Percentiles rank a stretch among this genome's conserved stretches.
phyloP scores from a whole-genome alignment of 2,113 vertebrate species.

The Morone chrysops region DNA sequence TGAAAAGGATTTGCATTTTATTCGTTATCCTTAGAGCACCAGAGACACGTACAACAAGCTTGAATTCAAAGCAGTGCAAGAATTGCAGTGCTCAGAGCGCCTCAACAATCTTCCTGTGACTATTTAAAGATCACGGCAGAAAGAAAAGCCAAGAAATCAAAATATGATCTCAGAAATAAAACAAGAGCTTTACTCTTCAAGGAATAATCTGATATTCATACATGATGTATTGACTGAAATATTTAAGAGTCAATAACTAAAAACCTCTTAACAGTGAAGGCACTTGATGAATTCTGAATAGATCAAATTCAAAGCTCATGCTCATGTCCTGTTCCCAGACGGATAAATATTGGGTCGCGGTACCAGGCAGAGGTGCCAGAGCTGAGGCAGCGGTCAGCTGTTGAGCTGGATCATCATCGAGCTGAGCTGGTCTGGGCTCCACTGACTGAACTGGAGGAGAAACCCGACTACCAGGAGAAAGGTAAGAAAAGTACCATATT shows the following conservation, averaged over 20 bases:
- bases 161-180: constrained; percentile 23
- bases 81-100: neutral
- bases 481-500: constrained; percentile 77
- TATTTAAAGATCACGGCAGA: constrained; percentile 45
- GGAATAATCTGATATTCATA: neutral
- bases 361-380: constrained; percentile 97
- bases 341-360: constrained; percentile 95
- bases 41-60: constrained; percentile 7
- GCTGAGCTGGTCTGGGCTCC: constrained; percentile 94
- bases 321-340: constrained; percentile 78
- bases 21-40: constrained; percentile 16
- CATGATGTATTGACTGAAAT: neutral
- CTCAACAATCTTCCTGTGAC: constrained; percentile 17
- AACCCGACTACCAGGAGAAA: constrained; percentile 84
- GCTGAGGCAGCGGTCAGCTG: constrained; percentile 86
- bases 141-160: constrained; percentile 27
- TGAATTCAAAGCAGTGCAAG: constrained; percentile 1
- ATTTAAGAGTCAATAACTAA: neutral
- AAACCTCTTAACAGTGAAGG: neutral
- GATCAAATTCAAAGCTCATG: constrained; percentile 1
- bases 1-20: constrained; percentile 14
- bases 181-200: neutral
- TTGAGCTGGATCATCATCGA: constrained; percentile 88
- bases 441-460: constrained; percentile 83
- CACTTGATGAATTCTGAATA: neutral